phyloP scores from a whole-genome alignment of 2,888 invertebrate genomes.

The Hartigia nigra region DNA sequence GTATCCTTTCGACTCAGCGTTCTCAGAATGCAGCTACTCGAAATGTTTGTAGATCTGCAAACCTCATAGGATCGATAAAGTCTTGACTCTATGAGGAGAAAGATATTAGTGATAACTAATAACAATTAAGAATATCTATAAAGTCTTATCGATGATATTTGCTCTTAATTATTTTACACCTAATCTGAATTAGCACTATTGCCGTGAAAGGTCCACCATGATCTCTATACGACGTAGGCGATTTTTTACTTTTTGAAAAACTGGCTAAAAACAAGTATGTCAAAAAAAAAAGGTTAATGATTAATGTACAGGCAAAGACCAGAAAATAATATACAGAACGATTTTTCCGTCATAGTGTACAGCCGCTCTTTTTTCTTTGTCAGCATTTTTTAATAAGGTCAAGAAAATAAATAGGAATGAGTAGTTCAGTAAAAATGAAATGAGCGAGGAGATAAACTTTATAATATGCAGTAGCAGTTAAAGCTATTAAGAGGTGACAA shows the following conservation, averaged over 20 bases:
- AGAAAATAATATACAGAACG: not conserved
- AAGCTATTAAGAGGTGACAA: constrained; percentile 9
- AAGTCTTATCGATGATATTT: not conserved
- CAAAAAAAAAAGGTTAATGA: not conserved
- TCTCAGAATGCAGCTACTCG: too few relatives aligned
- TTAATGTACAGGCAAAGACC: not conserved
- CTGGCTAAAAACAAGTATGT: not conserved
- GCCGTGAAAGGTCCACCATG: not conserved
- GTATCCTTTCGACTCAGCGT: too few relatives aligned
- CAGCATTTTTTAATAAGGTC: not conserved
- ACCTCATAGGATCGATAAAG: too few relatives aligned
- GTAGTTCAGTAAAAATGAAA: not conserved
- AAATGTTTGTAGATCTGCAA: too few relatives aligned
- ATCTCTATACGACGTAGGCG: not conserved
- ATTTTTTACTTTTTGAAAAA: not conserved
- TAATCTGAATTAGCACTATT: not conserved
- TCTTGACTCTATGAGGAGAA: not conserved
- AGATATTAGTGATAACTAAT: not conserved
- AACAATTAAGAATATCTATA: not conserved
- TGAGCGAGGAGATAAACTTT: not conserved
- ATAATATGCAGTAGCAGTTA: not conserved
- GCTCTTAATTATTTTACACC: not conserved
- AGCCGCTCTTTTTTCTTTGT: not conserved
- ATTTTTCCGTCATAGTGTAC: not conserved
- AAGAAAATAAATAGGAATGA: not conserved